Percentiles rank a stretch among this genome's conserved stretches.
phyloP scores from a whole-genome alignment of 2,113 vertebrate species.

The Siniperca knerii region DNA sequence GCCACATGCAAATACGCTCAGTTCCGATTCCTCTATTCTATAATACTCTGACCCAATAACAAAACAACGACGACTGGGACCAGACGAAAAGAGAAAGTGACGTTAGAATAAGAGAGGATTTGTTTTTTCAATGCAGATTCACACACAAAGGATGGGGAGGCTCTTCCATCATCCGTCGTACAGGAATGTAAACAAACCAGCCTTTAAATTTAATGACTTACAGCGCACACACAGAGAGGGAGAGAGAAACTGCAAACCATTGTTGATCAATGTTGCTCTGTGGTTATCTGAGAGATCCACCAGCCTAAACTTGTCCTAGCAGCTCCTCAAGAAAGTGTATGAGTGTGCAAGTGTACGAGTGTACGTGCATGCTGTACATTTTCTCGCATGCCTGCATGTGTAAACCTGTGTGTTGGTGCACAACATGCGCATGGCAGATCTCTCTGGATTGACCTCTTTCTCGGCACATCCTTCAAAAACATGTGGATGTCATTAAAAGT shows the following conservation, averaged over 20 bases:
- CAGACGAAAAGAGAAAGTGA: slow-evolving; percentile 36
- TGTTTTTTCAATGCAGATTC: slow-evolving; percentile 43
- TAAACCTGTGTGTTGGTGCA: slow-evolving; percentile 20
- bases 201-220: slow-evolving; percentile 74
- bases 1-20: slow-evolving; percentile 20
- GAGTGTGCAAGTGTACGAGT: background rate
- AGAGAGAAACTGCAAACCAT: slow-evolving; percentile 27
- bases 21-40: slow-evolving; percentile 24
- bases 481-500: slow-evolving; percentile 79
- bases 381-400: slow-evolving; percentile 23
- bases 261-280: slow-evolving; percentile 54
- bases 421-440: slow-evolving; percentile 22
- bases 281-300: slow-evolving; percentile 66
- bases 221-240: slow-evolving; percentile 22
- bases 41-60: slow-evolving; percentile 11
- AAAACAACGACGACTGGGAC: background rate
- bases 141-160: slow-evolving; percentile 39
- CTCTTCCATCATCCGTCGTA: slow-evolving; percentile 61
- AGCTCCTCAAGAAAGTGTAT: slow-evolving; percentile 36
- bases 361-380: background rate
- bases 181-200: slow-evolving; percentile 84
- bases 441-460: slow-evolving; percentile 22
- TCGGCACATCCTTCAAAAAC: slow-evolving; percentile 56
- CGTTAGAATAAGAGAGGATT: slow-evolving; percentile 21
- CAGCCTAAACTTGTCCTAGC: slow-evolving; percentile 77